Percentiles rank a stretch among this genome's conserved stretches.
Conservation (phyloP, 2,113 vertebrate genomes). For the Heloderma charlesbogerti region DNA sequence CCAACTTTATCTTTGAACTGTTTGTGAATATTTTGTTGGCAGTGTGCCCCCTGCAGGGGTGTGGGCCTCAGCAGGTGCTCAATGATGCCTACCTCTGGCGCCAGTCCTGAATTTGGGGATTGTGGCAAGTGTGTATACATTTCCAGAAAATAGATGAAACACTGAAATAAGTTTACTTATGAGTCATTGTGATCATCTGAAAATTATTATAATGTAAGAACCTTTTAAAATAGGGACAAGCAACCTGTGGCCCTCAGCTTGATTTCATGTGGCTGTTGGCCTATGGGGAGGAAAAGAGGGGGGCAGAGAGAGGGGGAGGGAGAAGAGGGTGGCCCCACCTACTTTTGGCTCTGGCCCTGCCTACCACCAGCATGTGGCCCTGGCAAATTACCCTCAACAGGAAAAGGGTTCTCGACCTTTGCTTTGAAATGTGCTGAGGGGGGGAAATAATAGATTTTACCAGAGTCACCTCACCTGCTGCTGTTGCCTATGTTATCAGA, state of each 20-base stretch:
- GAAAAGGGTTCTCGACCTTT: background rate
- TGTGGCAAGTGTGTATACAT: background rate
- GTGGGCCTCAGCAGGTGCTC: too few relatives aligned
- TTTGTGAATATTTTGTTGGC: too few relatives aligned
- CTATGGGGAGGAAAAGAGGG: background rate
- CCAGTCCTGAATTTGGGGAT: background rate
- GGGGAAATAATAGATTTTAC: background rate
- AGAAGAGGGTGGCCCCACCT: background rate
- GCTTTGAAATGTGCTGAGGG: background rate
- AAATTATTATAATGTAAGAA: background rate
- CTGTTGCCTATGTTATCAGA: slow-evolving; percentile 56
- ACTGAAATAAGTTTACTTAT: background rate
- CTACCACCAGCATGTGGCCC: too few relatives aligned
- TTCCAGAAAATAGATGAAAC: background rate
- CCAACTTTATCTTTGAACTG: too few relatives aligned
- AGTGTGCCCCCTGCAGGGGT: too few relatives aligned
- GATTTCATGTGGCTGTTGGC: background rate
- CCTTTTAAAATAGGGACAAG: background rate
- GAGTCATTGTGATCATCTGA: background rate
- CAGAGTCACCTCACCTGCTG: slow-evolving; percentile 63
- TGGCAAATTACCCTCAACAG: background rate
- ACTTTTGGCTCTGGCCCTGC: too few relatives aligned
- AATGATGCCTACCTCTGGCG: too few relatives aligned
- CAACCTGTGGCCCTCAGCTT: background rate
- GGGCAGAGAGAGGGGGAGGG: too few relatives aligned